These are phyloP conservation scores for Perca fluviatilis DNA, from an alignment of 2,113 vertebrate genomes.

Conservation along the genomic window DNA sequence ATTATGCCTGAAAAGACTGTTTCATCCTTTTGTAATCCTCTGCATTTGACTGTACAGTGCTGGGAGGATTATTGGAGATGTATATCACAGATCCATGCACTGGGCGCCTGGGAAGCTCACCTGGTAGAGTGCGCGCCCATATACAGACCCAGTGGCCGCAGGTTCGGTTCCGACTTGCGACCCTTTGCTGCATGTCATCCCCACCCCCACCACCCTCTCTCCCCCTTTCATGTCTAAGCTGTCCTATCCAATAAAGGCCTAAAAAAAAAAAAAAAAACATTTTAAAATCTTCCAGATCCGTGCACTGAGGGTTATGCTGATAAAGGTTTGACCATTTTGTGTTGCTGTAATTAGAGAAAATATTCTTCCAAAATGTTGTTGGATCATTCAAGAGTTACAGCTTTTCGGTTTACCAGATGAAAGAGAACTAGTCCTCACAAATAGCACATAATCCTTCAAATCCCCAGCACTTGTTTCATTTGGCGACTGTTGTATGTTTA, in stretches of 20 bases:
- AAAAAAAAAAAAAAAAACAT: too few relatives aligned
- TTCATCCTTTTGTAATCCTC: background rate
- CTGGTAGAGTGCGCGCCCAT: too few relatives aligned
- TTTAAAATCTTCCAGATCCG: background rate
- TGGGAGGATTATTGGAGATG: background rate
- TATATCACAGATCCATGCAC: background rate
- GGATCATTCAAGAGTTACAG: background rate
- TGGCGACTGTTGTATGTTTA: background rate
- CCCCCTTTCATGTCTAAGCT: too few relatives aligned
- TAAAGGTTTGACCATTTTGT: background rate
- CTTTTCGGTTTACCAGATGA: slow-evolving; percentile 21
- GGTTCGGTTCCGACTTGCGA: too few relatives aligned
- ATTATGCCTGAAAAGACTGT: slow-evolving; percentile 3
- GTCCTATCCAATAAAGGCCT: too few relatives aligned
- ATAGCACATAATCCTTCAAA: slow-evolving; percentile 25
- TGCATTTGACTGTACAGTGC: background rate
- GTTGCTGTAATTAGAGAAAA: slow-evolving; percentile 2
- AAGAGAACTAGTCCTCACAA: slow-evolving; percentile 3
- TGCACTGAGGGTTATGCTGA: background rate
- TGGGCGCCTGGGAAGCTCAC: too few relatives aligned
- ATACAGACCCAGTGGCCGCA: too few relatives aligned
- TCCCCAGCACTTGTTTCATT: slow-evolving; percentile 21
- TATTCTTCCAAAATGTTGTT: background rate
- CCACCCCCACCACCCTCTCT: too few relatives aligned
- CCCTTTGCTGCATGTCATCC: too few relatives aligned